phyloP scores from a whole-genome alignment of 2,797 vertebrate genomes.

The Chiloscyllium punctatum region DNA sequence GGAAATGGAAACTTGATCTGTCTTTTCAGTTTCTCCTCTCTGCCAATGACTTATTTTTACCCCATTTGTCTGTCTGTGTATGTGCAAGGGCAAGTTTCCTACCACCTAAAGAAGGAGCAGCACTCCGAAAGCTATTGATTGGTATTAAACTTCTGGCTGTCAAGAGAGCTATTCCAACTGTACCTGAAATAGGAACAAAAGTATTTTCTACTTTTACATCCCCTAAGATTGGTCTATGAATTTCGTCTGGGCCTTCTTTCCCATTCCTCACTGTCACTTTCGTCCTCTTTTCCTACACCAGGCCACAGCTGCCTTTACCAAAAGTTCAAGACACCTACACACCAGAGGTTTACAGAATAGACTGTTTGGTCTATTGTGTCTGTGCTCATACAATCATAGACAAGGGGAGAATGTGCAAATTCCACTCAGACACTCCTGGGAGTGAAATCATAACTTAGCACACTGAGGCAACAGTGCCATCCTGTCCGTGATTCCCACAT shows the following conservation, averaged over 20 bases:
- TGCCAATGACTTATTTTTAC: too few relatives aligned
- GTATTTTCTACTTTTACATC: not conserved
- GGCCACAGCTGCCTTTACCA: not conserved
- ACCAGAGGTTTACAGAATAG: not conserved
- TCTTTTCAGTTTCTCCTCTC: too few relatives aligned
- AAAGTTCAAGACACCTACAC: not conserved
- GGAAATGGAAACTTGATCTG: too few relatives aligned
- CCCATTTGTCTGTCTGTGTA: too few relatives aligned
- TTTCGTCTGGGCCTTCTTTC: not conserved
- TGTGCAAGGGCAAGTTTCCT: too few relatives aligned
- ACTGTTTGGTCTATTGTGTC: not conserved
- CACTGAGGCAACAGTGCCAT: too few relatives aligned
- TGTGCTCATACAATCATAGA: too few relatives aligned
- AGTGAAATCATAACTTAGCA: too few relatives aligned
- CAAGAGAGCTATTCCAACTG: not conserved
- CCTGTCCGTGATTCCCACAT: not conserved
- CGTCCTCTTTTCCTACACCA: not conserved
- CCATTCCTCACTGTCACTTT: not conserved
- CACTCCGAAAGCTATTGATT: not conserved
- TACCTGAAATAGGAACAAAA: not conserved
- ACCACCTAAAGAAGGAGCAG: too few relatives aligned
- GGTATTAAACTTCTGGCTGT: not conserved
- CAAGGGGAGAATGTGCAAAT: too few relatives aligned
- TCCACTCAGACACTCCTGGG: too few relatives aligned
- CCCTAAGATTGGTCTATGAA: not conserved